Conservation (phyloP, 1,140 invertebrate genomes). For the Thaumetopoea pityocampa region DNA sequence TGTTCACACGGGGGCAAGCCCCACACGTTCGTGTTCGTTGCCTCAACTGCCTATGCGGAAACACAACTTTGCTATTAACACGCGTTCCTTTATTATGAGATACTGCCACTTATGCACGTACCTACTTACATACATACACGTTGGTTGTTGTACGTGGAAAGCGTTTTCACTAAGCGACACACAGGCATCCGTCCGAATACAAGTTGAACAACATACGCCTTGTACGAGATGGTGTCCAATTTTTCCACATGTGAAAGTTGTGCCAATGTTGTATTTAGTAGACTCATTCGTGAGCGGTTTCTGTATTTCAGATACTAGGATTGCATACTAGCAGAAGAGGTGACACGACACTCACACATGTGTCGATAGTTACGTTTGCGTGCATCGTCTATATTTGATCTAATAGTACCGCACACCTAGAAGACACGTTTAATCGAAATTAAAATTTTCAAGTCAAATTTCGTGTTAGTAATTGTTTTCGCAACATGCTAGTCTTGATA, state of each 20-base stretch:
- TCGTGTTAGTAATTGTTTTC: constrained; percentile 12
- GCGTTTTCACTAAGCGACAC: constrained; percentile 24
- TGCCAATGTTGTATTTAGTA: constrained; percentile 40
- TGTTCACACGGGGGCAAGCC: constrained; percentile 58
- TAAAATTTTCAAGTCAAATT: constrained; percentile 7
- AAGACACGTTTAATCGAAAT: constrained; percentile 13
- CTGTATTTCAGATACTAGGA: constrained; percentile 59
- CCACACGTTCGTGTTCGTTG: constrained; percentile 50
- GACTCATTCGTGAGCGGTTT: constrained; percentile 54
- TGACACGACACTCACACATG: constrained; percentile 16
- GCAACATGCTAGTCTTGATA: constrained; percentile 36
- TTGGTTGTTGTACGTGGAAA: constrained; percentile 33
- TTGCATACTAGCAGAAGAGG: constrained; percentile 29
- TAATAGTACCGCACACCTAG: constrained; percentile 10
- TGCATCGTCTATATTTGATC: constrained; percentile 36
- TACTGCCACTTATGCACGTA: constrained; percentile 64
- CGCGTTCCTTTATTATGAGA: constrained; percentile 67
- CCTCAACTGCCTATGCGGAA: constrained; percentile 66
- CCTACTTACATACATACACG: constrained; percentile 38
- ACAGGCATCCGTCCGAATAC: constrained; percentile 14
- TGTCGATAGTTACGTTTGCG: constrained; percentile 25
- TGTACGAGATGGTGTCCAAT: constrained; percentile 40
- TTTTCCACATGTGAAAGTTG: constrained; percentile 50
- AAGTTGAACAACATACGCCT: constrained; percentile 30
- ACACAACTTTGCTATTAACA: constrained; percentile 67